These are phyloP conservation scores for Sympetrum striolatum DNA, from an alignment of 2,888 invertebrate species.

Conservation along the genomic window DNA sequence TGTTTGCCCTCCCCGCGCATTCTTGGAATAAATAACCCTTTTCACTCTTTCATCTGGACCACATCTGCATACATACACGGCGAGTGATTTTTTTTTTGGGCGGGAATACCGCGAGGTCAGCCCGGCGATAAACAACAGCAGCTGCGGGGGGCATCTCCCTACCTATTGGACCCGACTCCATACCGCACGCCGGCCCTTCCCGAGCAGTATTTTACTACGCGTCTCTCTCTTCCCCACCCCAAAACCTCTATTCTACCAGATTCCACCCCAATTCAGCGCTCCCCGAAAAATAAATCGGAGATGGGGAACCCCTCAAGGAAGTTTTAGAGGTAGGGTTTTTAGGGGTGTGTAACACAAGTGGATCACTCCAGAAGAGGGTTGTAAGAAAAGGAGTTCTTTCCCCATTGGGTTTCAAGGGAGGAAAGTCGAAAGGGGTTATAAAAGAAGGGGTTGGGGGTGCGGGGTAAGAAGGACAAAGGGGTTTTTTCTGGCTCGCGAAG, in stretches of 20 bases:
- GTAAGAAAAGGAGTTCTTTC: conserved; percentile 4
- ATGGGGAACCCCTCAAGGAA: conserved; percentile 19
- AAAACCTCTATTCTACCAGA: background rate
- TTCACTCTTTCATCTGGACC: background rate
- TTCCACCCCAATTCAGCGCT: background rate
- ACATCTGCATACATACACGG: background rate
- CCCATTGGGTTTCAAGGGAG: background rate
- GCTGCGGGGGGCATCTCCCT: background rate
- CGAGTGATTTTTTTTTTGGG: background rate
- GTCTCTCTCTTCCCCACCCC: background rate
- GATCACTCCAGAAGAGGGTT: conserved; percentile 26
- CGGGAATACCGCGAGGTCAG: background rate
- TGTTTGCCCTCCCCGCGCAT: background rate
- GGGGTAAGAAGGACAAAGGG: background rate
- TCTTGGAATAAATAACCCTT: conserved; percentile 15
- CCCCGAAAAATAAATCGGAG: conserved; percentile 18
- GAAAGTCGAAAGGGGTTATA: background rate
- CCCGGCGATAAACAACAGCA: background rate
- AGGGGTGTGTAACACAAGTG: conserved; percentile 33
- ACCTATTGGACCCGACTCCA: background rate
- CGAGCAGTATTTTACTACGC: background rate
- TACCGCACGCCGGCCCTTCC: background rate
- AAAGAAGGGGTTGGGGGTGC: background rate
- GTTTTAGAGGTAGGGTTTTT: background rate
- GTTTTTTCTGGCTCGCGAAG: conserved; percentile 1